Evolutionary conservation across 1,140 invertebrate genomes (phyloP), one percentile per base, ranked within the genome.

Genomic region (Caenorhabditis elegans): DNA sequence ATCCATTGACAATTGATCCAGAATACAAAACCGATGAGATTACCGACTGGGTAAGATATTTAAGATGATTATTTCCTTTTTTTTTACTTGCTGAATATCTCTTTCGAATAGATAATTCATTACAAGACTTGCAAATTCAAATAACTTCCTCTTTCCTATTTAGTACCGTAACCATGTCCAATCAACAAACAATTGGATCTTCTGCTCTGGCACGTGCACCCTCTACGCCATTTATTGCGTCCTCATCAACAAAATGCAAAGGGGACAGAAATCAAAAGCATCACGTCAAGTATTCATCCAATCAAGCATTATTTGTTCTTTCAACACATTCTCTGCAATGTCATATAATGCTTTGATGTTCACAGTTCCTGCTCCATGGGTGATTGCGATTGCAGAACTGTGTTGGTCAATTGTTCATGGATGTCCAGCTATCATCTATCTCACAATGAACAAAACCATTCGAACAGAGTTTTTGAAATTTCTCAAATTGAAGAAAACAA

Each of bases 261-360:
- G 34, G 39, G 60, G 34, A 1, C 34, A 39, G 34, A 70, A 36
- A 24, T 70, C 60, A 34, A 70, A 70, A 24, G 60, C 60, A 39
- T 70, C 34, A 70, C 60, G 60, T 24, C n/a, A 28, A 39, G 60
- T 70, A 19, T 70, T 70, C 60, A 36, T 39, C 28, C 60, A 70
- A 70, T 70, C 60, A 70, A 70, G 60, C 11, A 70, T 70, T 34
- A 70, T 70, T 39, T 70, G 60, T 70, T 70, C 60, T 8, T 70
- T 70, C n/a, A 39, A 70, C 34, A 39, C 60, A n/a, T 70, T 70
- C n/a, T 13, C 60, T n/a, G 60, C 60, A 11, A 70, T 70, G 60
- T 34, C 34, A n/a, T 70, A 70, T n/a, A 70, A 70, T 24, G 60
- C 34, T 19, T 39, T 70, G 60, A 22, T 39, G 60, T 39, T 70